These are phyloP conservation scores for Eristalis pertinax DNA, from an alignment of 2,888 invertebrate genomes.

Conservation along the genomic window DNA sequence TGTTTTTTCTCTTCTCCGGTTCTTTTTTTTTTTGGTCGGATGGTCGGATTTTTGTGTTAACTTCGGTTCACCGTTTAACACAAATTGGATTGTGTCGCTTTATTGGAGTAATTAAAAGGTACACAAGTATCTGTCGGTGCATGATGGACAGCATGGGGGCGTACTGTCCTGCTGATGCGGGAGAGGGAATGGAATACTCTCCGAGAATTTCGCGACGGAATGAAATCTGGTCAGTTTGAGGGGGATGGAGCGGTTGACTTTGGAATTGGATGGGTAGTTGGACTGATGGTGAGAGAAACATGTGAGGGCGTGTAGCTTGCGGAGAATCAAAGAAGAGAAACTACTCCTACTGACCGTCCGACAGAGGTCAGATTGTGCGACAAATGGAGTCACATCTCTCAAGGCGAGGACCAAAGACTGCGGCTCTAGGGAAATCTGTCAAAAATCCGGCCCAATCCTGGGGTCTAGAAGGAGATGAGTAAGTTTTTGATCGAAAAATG, in stretches of 20 bases:
- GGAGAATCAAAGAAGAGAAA: too few relatives aligned
- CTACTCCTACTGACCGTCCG: too few relatives aligned
- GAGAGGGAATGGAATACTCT: background rate
- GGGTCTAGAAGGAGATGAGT: too few relatives aligned
- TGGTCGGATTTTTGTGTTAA: slow-evolving; percentile 69
- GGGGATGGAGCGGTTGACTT: background rate
- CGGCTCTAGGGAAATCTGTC: too few relatives aligned
- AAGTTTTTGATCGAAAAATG: too few relatives aligned
- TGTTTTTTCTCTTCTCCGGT: background rate
- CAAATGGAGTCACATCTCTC: too few relatives aligned
- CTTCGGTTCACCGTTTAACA: slow-evolving; percentile 66
- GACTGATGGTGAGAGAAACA: too few relatives aligned
- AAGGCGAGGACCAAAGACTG: too few relatives aligned
- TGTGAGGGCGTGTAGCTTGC: too few relatives aligned
- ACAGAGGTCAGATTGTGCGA: too few relatives aligned
- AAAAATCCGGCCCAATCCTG: too few relatives aligned
- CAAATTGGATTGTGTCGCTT: slow-evolving; percentile 71
- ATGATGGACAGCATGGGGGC: slow-evolving; percentile 26
- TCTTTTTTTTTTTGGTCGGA: slow-evolving; percentile 16
- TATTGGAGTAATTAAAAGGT: slow-evolving; percentile 70
- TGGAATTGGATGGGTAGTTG: too few relatives aligned
- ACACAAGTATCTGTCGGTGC: slow-evolving; percentile 58
- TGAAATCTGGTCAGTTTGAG: background rate
- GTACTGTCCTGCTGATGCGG: background rate
- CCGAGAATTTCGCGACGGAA: background rate